These are phyloP conservation scores for Macrosteles quadrilineatus DNA, from an alignment of 1,140 invertebrate genomes.

Conservation along the genomic window DNA sequence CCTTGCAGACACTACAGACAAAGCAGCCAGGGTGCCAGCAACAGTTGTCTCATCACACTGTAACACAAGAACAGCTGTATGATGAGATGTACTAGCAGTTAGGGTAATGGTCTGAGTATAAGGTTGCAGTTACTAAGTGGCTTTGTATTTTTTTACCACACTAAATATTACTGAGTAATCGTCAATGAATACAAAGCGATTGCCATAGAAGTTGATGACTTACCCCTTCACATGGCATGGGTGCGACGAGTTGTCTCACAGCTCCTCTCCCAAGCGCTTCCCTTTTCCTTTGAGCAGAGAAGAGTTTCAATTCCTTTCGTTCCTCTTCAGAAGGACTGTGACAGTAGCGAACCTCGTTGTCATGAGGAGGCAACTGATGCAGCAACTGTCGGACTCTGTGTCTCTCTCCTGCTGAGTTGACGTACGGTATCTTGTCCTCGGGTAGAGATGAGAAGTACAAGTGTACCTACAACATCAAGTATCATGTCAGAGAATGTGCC, in stretches of 20 bases:
- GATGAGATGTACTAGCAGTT: no score
- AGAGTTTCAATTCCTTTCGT: conserved; percentile 87
- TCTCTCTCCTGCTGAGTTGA: conserved; percentile 94
- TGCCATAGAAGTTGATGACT: no score
- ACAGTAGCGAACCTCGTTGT: conserved; percentile 94
- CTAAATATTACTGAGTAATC: no score
- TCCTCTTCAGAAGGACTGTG: conserved; percentile 89
- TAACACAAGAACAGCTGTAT: no score
- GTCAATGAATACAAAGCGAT: no score
- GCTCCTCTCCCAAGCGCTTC: conserved; percentile 91
- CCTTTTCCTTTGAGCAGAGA: conserved; percentile 88
- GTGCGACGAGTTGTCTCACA: conserved; percentile 74
- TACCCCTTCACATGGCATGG: conserved; percentile 74
- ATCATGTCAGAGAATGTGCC: no score
- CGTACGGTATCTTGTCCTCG: conserved; percentile 96
- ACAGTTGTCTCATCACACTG: no score
- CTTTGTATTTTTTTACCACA: no score
- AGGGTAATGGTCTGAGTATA: no score
- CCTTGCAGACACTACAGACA: no score
- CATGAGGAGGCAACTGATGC: conserved; percentile 95
- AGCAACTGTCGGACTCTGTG: conserved; percentile 92
- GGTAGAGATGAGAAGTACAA: conserved; percentile 93
- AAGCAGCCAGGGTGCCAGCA: no score
- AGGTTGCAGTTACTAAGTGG: no score
- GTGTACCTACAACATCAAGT: conserved; percentile 73